Evolutionary conservation across 2,113 vertebrate genomes (phyloP).

Genomic region (Platysternon megacephalum): DNA sequence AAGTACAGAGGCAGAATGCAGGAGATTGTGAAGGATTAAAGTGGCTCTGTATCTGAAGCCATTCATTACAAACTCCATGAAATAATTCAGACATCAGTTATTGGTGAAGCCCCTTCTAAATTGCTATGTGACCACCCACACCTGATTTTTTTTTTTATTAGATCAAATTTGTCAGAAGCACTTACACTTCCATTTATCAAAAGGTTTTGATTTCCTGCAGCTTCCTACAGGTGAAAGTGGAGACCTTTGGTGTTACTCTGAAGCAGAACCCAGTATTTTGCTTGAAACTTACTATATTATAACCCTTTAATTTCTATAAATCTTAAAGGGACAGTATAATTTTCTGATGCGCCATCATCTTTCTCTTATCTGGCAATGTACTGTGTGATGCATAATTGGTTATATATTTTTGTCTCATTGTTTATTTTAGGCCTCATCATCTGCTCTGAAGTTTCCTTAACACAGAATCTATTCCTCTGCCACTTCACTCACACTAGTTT

Average conservation of each 20-base stretch:
- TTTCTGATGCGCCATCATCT: background rate
- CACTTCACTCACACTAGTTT: background rate
- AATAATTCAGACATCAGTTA: background rate
- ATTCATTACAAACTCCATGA: background rate
- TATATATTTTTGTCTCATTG: background rate
- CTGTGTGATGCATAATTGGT: background rate
- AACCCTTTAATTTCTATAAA: background rate
- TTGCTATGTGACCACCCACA: background rate
- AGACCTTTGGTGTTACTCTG: background rate
- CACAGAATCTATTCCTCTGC: fast-evolving
- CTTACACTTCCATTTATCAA: background rate
- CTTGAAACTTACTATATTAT: fast-evolving
- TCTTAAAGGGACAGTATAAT: background rate
- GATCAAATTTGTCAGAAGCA: background rate
- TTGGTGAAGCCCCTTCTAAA: background rate
- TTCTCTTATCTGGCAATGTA: background rate
- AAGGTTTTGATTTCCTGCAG: background rate
- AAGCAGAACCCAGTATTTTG: background rate
- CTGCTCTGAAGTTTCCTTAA: background rate
- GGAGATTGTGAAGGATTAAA: background rate
- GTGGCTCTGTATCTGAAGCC: background rate
- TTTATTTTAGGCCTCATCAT: background rate
- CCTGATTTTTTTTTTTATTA: background rate
- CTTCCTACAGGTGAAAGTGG: background rate
- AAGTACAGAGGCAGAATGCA: background rate